Conservation (phyloP, 2,888 invertebrate species). For the Mellilla xanthometata region DNA sequence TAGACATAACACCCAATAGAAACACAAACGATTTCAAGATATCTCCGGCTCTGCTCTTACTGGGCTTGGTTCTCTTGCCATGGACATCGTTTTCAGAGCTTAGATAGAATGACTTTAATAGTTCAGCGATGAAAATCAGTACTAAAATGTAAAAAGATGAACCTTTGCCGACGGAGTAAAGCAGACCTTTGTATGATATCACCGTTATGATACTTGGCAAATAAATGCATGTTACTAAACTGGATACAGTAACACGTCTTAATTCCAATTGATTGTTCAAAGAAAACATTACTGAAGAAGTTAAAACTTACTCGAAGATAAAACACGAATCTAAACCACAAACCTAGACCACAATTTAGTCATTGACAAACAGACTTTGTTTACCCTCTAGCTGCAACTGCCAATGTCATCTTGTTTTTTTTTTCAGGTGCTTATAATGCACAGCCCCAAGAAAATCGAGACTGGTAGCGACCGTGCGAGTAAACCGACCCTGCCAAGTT, state of each 20-base stretch:
- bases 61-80: conserved; percentile 61
- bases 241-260: conserved; percentile 71
- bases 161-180: conserved; percentile 84
- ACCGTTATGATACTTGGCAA: conserved; percentile 81
- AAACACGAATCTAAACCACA: too few relatives aligned
- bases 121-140: conserved; percentile 75
- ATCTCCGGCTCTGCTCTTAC: conserved; percentile 70
- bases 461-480: too few relatives aligned
- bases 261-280: conserved; percentile 65
- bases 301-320: too few relatives aligned
- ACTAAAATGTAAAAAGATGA: conserved; percentile 69
- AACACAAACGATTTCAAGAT: conserved; percentile 74
- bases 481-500: too few relatives aligned
- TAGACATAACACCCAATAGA: conserved; percentile 65
- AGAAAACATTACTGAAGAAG: conserved; percentile 58
- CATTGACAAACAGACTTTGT: too few relatives aligned
- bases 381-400: too few relatives aligned
- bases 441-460: too few relatives aligned
- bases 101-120: conserved; percentile 78
- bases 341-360: background rate
- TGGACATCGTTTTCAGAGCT: conserved; percentile 56
- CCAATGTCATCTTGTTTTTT: too few relatives aligned
- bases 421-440: too few relatives aligned
- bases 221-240: conserved; percentile 84
- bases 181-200: conserved; percentile 79